Conservation (phyloP, 2,797 vertebrate genomes). For the Catostomus latipinnis region DNA sequence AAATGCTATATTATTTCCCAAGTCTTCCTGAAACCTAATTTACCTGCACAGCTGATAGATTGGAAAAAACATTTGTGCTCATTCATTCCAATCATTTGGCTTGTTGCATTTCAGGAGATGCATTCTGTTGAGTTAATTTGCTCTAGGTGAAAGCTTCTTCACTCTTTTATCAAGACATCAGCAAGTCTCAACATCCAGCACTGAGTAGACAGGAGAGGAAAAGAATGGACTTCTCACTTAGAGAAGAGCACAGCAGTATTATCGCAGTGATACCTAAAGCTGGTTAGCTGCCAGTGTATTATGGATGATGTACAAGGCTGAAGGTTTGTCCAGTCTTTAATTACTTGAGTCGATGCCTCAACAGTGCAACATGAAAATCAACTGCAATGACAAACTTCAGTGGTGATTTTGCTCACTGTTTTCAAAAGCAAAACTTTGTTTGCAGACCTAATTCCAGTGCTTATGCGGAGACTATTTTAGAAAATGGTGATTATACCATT, state of each 20-base stretch:
- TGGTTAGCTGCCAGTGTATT: neutral
- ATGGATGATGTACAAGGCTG: neutral
- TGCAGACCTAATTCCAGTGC: neutral
- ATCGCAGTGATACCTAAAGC: slow-evolving; percentile 1
- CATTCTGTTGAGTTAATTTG: slow-evolving; percentile 59
- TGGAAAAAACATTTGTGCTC: slow-evolving; percentile 63
- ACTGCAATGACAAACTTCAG: neutral
- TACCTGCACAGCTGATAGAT: slow-evolving; percentile 57
- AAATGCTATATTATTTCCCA: slow-evolving; percentile 61
- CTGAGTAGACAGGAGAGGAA: slow-evolving; percentile 24
- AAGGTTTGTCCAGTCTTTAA: slow-evolving; percentile 9
- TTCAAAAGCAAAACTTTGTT: neutral
- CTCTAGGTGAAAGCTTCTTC: slow-evolving; percentile 56
- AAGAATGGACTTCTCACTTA: neutral
- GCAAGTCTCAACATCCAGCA: slow-evolving; percentile 33
- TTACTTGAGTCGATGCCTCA: neutral
- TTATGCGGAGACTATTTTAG: neutral
- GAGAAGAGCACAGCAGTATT: neutral
- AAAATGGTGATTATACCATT: neutral
- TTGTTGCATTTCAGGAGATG: slow-evolving; percentile 45
- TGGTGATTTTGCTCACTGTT: neutral
- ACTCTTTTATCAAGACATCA: slow-evolving; percentile 20
- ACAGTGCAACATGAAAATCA: neutral
- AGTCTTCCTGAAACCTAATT: slow-evolving; percentile 56
- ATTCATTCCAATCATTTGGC: slow-evolving; percentile 56